Percentiles rank a stretch among this genome's conserved stretches.
Evolutionary conservation across 2,797 vertebrate genomes (phyloP).

Genomic region (Mionectes olivaceus): DNA sequence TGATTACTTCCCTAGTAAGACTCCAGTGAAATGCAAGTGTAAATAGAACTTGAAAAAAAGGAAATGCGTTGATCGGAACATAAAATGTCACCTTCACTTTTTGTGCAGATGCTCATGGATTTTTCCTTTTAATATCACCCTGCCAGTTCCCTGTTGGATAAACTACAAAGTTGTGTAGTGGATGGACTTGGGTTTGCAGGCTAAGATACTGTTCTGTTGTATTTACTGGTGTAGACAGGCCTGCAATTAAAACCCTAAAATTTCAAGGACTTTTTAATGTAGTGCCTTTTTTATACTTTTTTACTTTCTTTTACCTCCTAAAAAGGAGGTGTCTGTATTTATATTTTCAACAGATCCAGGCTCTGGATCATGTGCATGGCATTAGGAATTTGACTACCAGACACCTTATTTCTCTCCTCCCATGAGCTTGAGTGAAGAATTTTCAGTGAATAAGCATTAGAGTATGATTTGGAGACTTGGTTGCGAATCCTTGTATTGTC

Average conservation of each 20-base stretch:
- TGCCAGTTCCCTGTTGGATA: background rate
- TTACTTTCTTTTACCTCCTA: background rate
- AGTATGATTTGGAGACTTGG: background rate
- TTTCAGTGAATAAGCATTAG: background rate
- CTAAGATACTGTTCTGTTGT: background rate
- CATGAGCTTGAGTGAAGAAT: background rate
- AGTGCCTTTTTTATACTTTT: background rate
- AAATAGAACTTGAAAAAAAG: conserved; percentile 17
- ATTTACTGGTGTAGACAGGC: background rate
- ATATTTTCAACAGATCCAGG: background rate
- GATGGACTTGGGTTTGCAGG: background rate
- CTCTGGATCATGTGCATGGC: background rate
- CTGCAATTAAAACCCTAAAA: background rate
- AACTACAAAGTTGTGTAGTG: background rate
- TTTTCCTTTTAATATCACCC: background rate
- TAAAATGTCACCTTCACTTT: conserved; percentile 4
- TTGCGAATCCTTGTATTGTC: background rate
- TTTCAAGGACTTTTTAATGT: background rate
- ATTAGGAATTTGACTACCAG: background rate
- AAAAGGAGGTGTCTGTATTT: background rate
- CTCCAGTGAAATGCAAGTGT: background rate
- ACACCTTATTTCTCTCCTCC: background rate
- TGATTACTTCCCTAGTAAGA: conserved; percentile 23
- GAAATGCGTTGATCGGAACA: background rate
- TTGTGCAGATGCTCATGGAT: background rate